Conservation (phyloP, 2,888 invertebrate species). For the Macaria liturata region DNA sequence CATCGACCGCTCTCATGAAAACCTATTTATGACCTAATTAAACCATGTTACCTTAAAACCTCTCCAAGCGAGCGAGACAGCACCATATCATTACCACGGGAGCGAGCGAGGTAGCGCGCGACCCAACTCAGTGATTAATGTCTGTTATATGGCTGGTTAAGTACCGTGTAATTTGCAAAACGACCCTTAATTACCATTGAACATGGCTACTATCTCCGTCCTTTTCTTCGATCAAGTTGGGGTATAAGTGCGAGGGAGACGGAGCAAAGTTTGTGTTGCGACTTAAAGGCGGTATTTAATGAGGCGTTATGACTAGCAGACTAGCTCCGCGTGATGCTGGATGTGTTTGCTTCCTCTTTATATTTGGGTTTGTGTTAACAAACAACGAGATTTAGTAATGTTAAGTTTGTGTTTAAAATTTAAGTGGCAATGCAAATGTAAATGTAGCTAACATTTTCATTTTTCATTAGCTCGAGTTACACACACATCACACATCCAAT, state of each 20-base stretch:
- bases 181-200: constrained; percentile 86
- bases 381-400: constrained; percentile 51
- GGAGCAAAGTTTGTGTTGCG: constrained; percentile 54
- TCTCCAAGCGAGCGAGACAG: constrained; percentile 50
- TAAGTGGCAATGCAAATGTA: too few species aligned
- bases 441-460: too few species aligned
- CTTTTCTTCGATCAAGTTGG: constrained; percentile 52
- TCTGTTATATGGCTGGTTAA: constrained; percentile 87
- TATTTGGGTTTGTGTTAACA: constrained; percentile 66
- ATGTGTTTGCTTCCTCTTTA: constrained; percentile 75
- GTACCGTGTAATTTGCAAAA: constrained; percentile 91
- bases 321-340: constrained; percentile 76
- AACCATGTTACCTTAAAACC: constrained; percentile 69
- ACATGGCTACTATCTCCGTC: constrained; percentile 75
- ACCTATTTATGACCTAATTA: constrained; percentile 84
- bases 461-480: too few species aligned
- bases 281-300: constrained; percentile 78
- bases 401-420: constrained; percentile 2
- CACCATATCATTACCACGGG: constrained; percentile 26
- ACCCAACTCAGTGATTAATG: constrained; percentile 84
- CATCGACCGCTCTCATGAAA: constrained; percentile 71
- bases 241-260: constrained; percentile 53
- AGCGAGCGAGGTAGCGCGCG: constrained; percentile 54
- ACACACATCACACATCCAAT: too few species aligned
- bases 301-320: constrained; percentile 79